Percentiles rank a stretch among this genome's conserved stretches.
Evolutionary conservation across 2,797 vertebrate genomes (phyloP).

Genomic region (Notolabrus celidotus): DNA sequence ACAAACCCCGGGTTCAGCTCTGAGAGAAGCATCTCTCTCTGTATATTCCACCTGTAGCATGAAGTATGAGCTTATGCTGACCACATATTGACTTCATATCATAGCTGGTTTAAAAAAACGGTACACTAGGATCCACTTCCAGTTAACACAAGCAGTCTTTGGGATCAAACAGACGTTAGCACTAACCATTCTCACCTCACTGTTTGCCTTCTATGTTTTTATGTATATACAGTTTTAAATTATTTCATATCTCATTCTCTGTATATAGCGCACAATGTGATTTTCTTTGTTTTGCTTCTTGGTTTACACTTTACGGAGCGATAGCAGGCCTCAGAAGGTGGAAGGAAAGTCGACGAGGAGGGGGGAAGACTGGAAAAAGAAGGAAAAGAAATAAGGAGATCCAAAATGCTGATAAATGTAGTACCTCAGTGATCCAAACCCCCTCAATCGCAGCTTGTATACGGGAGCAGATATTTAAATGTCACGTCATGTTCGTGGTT

Average conservation of each 20-base stretch:
- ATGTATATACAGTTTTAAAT: conserved; percentile 85
- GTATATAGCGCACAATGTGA: conserved; percentile 66
- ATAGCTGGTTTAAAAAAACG: conserved; percentile 9
- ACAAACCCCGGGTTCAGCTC: conserved; percentile 33
- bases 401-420: conserved; percentile 17
- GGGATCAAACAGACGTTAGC: conserved; percentile 41
- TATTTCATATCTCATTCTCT: conserved; percentile 78
- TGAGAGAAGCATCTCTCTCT: conserved; percentile 33
- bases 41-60: conserved; percentile 73
- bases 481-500: too few species aligned
- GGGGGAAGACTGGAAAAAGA: conserved; percentile 21
- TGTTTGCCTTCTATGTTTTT: conserved; percentile 74
- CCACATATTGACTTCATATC: conserved; percentile 31
- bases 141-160: conserved; percentile 14
- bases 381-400: neutral
- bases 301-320: conserved; percentile 67
- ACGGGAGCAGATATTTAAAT: too few species aligned
- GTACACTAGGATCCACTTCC: conserved; percentile 13
- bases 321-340: conserved; percentile 6
- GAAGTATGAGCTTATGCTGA: conserved; percentile 56
- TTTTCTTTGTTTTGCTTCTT: conserved; percentile 27
- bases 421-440: conserved; percentile 29
- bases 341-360: neutral
- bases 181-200: conserved; percentile 78
- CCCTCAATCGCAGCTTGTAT: conserved; percentile 6